Percentiles rank a stretch among this genome's conserved stretches.
phyloP scores from a whole-genome alignment of 2,113 vertebrate genomes.

The Holacanthus passer region DNA sequence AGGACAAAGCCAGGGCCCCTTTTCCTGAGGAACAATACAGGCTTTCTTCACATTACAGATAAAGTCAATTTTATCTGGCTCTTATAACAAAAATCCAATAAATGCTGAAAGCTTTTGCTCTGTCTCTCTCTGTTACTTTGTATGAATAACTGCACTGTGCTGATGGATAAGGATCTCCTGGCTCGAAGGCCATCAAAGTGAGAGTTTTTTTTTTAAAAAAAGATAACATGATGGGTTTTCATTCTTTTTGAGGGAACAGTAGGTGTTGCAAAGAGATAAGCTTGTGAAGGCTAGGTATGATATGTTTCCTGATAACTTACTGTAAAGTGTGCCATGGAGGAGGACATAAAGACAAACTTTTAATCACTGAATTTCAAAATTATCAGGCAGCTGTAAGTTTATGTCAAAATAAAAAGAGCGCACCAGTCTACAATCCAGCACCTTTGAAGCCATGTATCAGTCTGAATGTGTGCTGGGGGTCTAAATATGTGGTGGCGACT shows the following conservation, averaged over 20 bases:
- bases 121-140: conserved; percentile 1
- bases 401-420: too few species aligned
- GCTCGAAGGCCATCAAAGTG: background rate
- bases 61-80: conserved; percentile 38
- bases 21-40: conserved; percentile 15
- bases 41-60: conserved; percentile 54
- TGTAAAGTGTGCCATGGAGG: background rate
- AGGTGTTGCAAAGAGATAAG: background rate
- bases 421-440: background rate
- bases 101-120: conserved; percentile 19
- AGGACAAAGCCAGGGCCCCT: conserved; percentile 18
- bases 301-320: background rate
- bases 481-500: background rate
- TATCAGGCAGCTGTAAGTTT: too few species aligned
- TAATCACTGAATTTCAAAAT: background rate
- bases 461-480: background rate
- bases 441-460: background rate
- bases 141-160: conserved; percentile 8
- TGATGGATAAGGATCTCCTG: conserved; percentile 38
- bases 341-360: background rate
- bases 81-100: conserved; percentile 28
- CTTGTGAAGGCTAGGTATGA: background rate
- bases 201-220: conserved; percentile 1
- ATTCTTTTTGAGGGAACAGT: background rate
- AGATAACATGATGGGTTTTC: background rate